Evolutionary conservation across 1,140 invertebrate genomes (phyloP), one percentile per base, ranked within the genome.

Genomic region (Apis cerana): DNA sequence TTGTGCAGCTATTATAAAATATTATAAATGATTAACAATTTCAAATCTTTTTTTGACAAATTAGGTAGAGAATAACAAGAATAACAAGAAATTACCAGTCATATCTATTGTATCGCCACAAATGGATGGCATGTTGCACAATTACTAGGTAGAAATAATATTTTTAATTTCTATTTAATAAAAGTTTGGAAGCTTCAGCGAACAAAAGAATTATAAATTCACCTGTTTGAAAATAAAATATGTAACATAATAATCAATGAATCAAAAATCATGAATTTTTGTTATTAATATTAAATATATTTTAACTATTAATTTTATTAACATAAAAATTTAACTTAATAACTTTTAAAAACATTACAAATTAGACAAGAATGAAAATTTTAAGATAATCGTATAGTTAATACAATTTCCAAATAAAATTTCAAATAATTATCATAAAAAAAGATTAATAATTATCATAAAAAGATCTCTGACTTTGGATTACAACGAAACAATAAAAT

Each of bases 61-160:
- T 48, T 50, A 69, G 8, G 71, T 71, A n/a, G n/a, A n/a, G n/a
- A 27, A 27, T 27, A 27, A 1, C 27, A 27, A 27, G 27, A 27
- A 62, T 56, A 58, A 43, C 3, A 21, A 61, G 17, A 68, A n/a
- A 77, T 79, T 90, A 94, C 93, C 92, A 85, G 90, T 59, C 43
- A 85, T 80, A 65, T 94, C 93, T 52, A 88, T 80, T 56, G 86
- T 75, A 81, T 94, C 93, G 13, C 92, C 91, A 80, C 92, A 92
- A 67, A 88, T 89, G 58, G 93, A 93, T 85, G 90, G 92, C 93
- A 94, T 94, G 72, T 91, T 91, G 85, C 54, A 54, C 15, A n/a
- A 58, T 27, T 54, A 17, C 78, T 15, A 54, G 43, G 21, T 21
- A 54, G 15, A n/a, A 23, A 2, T 50, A 9, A n/a, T 43, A 23